These are phyloP conservation scores for Heliconius congener DNA, from an alignment of 1,140 invertebrate genomes.

Conservation along the genomic window DNA sequence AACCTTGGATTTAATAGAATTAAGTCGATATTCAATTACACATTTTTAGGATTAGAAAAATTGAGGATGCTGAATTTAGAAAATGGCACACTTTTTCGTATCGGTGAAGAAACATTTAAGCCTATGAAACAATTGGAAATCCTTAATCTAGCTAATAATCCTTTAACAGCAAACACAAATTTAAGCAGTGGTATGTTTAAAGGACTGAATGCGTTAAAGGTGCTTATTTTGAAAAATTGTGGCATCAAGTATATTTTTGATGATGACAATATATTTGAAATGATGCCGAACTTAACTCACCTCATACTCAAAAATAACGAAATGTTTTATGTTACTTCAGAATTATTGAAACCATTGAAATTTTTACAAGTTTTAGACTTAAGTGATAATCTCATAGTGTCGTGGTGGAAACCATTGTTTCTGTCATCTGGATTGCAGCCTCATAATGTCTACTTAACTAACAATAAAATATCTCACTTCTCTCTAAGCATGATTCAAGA, in stretches of 20 bases:
- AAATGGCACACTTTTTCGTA: constrained; percentile 78
- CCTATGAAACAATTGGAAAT: constrained; percentile 70
- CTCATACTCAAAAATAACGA: constrained; percentile 79
- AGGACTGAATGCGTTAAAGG: constrained; percentile 77
- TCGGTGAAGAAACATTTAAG: constrained; percentile 72
- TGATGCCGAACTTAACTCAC: constrained; percentile 77
- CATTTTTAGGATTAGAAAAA: constrained; percentile 75
- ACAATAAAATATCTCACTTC: constrained; percentile 82
- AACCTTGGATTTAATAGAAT: constrained; percentile 80
- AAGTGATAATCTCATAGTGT: constrained; percentile 76
- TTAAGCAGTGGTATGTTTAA: constrained; percentile 69
- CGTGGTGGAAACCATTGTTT: constrained; percentile 80
- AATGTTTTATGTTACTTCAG: constrained; percentile 67
- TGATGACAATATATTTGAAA: constrained; percentile 78
- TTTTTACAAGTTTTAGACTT: constrained; percentile 75
- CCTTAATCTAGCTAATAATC: constrained; percentile 81
- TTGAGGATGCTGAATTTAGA: constrained; percentile 76
- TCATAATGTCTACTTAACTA: constrained; percentile 63
- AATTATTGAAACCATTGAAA: constrained; percentile 72
- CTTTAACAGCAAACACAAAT: constrained; percentile 65
- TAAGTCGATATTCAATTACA: constrained; percentile 70
- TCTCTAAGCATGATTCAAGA: constrained; percentile 82
- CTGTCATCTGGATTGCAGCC: constrained; percentile 59
- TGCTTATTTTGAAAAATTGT: constrained; percentile 77
- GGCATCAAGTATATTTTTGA: constrained; percentile 73